Base-by-base conservation (phyloP, 2,888 invertebrate genomes). In the Microplitis manilae region DNA sequence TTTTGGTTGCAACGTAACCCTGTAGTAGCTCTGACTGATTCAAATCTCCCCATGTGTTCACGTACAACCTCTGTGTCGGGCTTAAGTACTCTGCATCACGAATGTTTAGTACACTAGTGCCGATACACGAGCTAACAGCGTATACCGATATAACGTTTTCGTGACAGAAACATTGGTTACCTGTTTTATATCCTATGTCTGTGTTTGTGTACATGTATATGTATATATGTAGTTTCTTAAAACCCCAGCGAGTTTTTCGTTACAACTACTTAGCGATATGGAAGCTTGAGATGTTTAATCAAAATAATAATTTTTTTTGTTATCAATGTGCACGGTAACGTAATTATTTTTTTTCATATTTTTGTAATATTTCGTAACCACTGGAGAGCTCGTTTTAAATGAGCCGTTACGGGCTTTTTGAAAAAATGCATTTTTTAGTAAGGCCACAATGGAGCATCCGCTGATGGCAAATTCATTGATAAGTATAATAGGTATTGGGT, bases 21-120 rank as follows among this genome's bases (percentile, higher is more conserved):
- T 62, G 74, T 69, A 75, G 30, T 74, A 77, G 76, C 77, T 74
- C 80, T 68, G 79, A 76, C 77, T 79, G 84, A 84, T 86, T 83
- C 80, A 81, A 85, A 85, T 84, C 85, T 83, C 80, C 79, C 73
- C 75, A 77, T 79, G 78, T 80, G 80, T 78, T 79, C 80, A 50
- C 50, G 76, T 72, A 67, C 80, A 73, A 77, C 70, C 77, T 72
- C 76, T 61, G 62, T 72, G 73, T 73, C 64, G 75, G 68, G 75
- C 75, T 70, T 78, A 81, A 82, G 79, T 82, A 79, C 81, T 81
- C 73, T 71, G 71, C 77, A 78, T 82, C 81, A 82, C 81, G 81
- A 82, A 81, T 81, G 79, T 79, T 81, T 80, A 77, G 77, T 69
- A 62, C 78, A 77, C 79, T 80, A 77, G 77, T 73, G 68, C 77